Conservation (phyloP, 2,888 invertebrate genomes). For the Sycophila texana region DNA sequence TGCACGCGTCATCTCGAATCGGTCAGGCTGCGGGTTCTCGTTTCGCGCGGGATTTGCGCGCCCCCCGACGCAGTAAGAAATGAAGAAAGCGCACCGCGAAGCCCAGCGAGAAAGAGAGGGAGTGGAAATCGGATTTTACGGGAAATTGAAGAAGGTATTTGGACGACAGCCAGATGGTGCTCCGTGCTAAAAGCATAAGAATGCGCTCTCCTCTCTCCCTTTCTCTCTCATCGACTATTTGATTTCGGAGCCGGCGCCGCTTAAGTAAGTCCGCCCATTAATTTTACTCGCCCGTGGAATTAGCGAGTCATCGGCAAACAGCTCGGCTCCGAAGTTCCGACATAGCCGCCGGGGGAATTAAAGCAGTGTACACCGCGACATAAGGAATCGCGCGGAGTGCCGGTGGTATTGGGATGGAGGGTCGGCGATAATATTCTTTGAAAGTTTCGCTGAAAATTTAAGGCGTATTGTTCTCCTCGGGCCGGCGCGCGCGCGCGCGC, state of each 20-base stretch:
- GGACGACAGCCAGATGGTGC: slow-evolving; percentile 58
- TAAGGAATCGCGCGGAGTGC: too few species aligned
- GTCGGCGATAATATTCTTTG: slow-evolving; percentile 34
- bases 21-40: slow-evolving; percentile 8
- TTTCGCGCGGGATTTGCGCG: slow-evolving; percentile 35
- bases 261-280: not conserved
- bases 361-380: too few species aligned
- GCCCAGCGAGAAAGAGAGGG: slow-evolving; percentile 1
- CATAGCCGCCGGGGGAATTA: too few species aligned
- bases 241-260: slow-evolving; percentile 6
- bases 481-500: not conserved
- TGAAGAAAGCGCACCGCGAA: slow-evolving; percentile 22
- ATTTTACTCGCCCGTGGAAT: not conserved
- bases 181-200: slow-evolving; percentile 46
- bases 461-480: slow-evolving; percentile 17
- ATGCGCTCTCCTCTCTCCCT: slow-evolving; percentile 22
- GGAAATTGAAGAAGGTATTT: slow-evolving; percentile 62
- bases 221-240: slow-evolving; percentile 31
- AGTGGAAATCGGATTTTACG: slow-evolving; percentile 61
- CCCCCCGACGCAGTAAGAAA: slow-evolving; percentile 30
- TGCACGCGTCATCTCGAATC: slow-evolving; percentile 34
- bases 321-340: too few species aligned
- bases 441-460: slow-evolving; percentile 46
- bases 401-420: too few species aligned
- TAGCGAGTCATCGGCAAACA: not conserved